A percentile compares a stretch with the other conserved stretches of the same genome.
phyloP scores from a whole-genome alignment of 2,888 invertebrate genomes.

The Alsophila aescularia region DNA sequence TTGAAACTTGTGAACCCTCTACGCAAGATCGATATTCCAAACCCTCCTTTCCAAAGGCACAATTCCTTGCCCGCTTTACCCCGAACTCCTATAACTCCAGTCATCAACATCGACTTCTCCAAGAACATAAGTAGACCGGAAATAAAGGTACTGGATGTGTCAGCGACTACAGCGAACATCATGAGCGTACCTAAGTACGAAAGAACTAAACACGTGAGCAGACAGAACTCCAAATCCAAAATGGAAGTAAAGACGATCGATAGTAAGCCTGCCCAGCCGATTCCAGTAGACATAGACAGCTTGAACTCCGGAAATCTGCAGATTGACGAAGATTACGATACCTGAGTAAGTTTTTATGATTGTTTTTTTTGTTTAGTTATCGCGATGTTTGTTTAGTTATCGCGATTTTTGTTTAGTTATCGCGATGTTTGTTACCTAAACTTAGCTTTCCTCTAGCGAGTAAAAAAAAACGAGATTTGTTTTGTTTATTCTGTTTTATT shows the following conservation, averaged over 20 bases:
- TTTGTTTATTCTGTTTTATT: slow-evolving; percentile 32
- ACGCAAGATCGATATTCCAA: slow-evolving; percentile 52
- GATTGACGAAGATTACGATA: slow-evolving; percentile 83
- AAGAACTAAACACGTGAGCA: slow-evolving; percentile 47
- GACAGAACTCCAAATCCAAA: slow-evolving; percentile 66
- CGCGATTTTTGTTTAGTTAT: slow-evolving; percentile 47
- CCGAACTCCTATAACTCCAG: slow-evolving; percentile 56
- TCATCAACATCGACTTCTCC: slow-evolving; percentile 76
- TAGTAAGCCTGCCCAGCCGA: slow-evolving; percentile 43
- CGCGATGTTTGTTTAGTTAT: slow-evolving; percentile 53
- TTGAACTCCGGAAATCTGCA: slow-evolving; percentile 74
- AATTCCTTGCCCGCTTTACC: slow-evolving; percentile 34
- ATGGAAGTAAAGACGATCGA: slow-evolving; percentile 61
- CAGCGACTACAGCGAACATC: slow-evolving; percentile 45
- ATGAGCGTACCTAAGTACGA: slow-evolving; percentile 44
- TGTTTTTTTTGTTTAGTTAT: slow-evolving; percentile 53
- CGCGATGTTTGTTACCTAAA: slow-evolving; percentile 47
- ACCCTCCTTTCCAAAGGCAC: slow-evolving; percentile 38
- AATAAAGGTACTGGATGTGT: slow-evolving; percentile 68
- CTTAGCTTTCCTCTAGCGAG: slow-evolving; percentile 30
- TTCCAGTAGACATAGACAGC: slow-evolving; percentile 64
- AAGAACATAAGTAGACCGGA: slow-evolving; percentile 70
- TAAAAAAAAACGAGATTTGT: slow-evolving; percentile 40
- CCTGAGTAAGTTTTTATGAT: slow-evolving; percentile 61
- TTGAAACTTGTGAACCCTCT: slow-evolving; percentile 51